A percentile compares a stretch with the other conserved stretches of the same genome.
Evolutionary conservation across 2,113 vertebrate species (phyloP).

Genomic region (Podarcis cretensis): DNA sequence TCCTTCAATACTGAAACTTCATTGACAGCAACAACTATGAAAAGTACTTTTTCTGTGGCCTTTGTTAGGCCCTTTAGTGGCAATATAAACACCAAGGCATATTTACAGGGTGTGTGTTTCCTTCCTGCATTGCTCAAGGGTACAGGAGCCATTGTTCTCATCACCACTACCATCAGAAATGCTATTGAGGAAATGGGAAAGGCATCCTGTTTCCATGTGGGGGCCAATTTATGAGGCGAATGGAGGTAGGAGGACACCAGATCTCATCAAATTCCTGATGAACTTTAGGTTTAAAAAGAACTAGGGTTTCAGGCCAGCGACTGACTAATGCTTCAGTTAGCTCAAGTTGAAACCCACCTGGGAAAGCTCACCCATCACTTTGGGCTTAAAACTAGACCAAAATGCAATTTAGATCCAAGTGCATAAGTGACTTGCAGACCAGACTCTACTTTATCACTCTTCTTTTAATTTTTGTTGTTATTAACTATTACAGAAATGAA

Average conservation of each 20-base stretch:
- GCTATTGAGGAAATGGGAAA: neutral
- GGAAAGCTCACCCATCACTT: too few relatives aligned
- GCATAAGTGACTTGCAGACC: too few relatives aligned
- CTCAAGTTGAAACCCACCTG: too few relatives aligned
- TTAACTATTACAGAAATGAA: neutral
- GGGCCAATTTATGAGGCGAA: neutral
- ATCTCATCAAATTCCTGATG: neutral
- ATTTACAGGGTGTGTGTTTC: neutral
- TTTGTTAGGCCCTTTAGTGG: too few relatives aligned
- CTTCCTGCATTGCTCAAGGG: neutral
- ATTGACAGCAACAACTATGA: too few relatives aligned
- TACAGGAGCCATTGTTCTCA: neutral
- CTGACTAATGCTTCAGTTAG: too few relatives aligned
- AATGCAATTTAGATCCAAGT: too few relatives aligned
- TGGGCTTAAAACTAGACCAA: too few relatives aligned
- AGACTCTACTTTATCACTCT: too few relatives aligned
- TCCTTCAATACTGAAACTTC: too few relatives aligned
- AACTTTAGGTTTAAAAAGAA: neutral
- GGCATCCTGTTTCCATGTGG: neutral
- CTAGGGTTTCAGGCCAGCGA: neutral
- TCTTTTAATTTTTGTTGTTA: neutral
- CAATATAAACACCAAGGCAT: too few relatives aligned
- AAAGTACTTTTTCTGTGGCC: too few relatives aligned
- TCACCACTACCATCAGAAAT: neutral
- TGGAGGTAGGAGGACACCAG: neutral